Conservation (phyloP, 2,797 vertebrate species). For the Eutrigla gurnardus region DNA sequence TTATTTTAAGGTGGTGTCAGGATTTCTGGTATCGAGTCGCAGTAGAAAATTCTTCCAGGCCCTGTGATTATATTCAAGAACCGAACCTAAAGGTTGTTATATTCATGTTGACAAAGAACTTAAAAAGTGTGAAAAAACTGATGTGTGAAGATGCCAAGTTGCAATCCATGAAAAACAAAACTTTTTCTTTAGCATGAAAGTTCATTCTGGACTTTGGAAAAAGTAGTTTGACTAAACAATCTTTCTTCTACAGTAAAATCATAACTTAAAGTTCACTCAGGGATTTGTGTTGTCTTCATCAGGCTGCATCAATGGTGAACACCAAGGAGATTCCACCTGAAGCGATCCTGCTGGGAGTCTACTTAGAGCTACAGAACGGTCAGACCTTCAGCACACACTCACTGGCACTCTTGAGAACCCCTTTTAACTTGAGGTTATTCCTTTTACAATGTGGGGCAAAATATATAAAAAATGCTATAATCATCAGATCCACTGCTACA, state of each 20-base stretch:
- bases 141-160: background rate
- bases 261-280: background rate
- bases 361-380: constrained; percentile 98
- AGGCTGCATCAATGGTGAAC: constrained; percentile 96
- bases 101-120: no score
- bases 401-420: background rate
- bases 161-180: background rate
- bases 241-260: background rate
- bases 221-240: background rate
- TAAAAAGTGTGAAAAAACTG: background rate
- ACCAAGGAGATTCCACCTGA: constrained; percentile 98
- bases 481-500: background rate
- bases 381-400: constrained; percentile 14
- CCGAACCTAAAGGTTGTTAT: no score
- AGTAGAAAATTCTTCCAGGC: no score
- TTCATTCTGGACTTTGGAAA: background rate
- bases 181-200: background rate
- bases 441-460: background rate
- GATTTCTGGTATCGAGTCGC: no score
- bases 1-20: no score
- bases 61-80: no score
- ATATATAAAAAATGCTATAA: background rate
- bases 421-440: background rate
- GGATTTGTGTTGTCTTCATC: constrained; percentile 38
- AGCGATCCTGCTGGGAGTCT: constrained; percentile 95